Conservation (phyloP, 1,140 invertebrate species). For the Laupala kohalensis region DNA sequence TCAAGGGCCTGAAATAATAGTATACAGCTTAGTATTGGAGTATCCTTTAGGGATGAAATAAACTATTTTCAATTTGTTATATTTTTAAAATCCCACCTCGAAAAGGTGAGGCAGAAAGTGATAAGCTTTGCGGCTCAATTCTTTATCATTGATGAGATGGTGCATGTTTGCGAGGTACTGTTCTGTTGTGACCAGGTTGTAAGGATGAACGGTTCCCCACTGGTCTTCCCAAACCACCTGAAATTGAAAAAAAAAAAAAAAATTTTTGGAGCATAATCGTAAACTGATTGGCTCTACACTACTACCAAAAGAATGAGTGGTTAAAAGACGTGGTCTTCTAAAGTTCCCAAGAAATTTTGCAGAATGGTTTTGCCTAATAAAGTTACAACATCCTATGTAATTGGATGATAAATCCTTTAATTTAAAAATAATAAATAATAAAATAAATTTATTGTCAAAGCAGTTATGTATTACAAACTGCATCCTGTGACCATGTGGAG, state of each 20-base stretch:
- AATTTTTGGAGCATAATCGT: conserved; percentile 30
- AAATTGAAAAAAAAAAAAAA: conserved; percentile 20
- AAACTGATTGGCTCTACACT: no score
- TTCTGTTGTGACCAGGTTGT: conserved; percentile 64
- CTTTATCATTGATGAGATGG: conserved; percentile 60
- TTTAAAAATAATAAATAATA: no score
- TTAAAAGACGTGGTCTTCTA: no score
- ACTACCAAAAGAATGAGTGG: no score
- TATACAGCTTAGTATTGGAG: neutral
- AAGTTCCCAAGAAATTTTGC: no score
- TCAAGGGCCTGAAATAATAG: conserved; percentile 52
- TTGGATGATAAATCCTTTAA: no score
- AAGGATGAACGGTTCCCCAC: conserved; percentile 66
- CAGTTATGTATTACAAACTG: no score
- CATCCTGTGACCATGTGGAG: no score
- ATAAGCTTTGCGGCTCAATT: conserved; percentile 55
- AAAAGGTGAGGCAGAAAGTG: conserved; percentile 65
- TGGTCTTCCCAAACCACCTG: conserved; percentile 67
- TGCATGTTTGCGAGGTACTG: conserved; percentile 68
- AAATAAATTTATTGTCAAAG: no score
- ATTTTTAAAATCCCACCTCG: conserved; percentile 37
- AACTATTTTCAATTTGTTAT: neutral
- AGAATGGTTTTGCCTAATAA: no score
- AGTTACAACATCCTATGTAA: no score
- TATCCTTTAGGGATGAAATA: neutral